Percentiles rank a stretch among this genome's conserved stretches.
Evolutionary conservation across 2,113 vertebrate species (phyloP).

Genomic region (Cyanoramphus novaezelandiae): DNA sequence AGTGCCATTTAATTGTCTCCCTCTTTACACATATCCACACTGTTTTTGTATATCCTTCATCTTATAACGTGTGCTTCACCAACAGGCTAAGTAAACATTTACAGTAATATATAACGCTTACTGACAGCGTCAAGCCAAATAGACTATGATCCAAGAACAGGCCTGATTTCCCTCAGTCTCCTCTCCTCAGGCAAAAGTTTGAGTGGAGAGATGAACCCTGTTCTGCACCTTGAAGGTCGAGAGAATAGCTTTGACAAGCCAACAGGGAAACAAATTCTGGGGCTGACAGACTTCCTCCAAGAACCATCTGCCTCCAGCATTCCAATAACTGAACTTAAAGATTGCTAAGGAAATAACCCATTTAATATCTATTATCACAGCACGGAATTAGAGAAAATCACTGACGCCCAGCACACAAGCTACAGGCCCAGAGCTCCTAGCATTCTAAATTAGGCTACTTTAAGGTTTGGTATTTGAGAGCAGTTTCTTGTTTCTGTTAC

Average conservation of each 20-base stretch:
- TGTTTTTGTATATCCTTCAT: slow-evolving; percentile 29
- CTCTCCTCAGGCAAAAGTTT: slow-evolving; percentile 64
- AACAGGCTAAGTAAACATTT: slow-evolving; percentile 63
- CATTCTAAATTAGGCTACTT: not conserved
- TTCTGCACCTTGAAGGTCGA: slow-evolving; percentile 73
- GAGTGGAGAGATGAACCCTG: slow-evolving; percentile 52
- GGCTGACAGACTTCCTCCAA: slow-evolving; percentile 52
- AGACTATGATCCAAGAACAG: slow-evolving; percentile 57
- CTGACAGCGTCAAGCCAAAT: slow-evolving; percentile 73
- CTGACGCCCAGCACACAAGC: not conserved
- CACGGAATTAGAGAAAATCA: not conserved
- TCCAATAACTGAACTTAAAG: not conserved
- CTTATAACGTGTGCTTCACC: slow-evolving; percentile 33
- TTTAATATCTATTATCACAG: not conserved
- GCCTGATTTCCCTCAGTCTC: slow-evolving; percentile 59
- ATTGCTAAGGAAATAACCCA: not conserved
- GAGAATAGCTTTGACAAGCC: slow-evolving; percentile 62
- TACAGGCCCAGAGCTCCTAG: not conserved
- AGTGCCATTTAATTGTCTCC: slow-evolving; percentile 9
- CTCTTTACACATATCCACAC: not conserved
- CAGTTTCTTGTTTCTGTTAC: not conserved
- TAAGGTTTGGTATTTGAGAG: not conserved
- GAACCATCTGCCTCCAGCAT: not conserved
- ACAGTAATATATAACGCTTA: slow-evolving; percentile 58
- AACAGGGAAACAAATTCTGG: slow-evolving; percentile 48